phyloP scores from a whole-genome alignment of 2,113 vertebrate species.

The Centropus unirufus region DNA sequence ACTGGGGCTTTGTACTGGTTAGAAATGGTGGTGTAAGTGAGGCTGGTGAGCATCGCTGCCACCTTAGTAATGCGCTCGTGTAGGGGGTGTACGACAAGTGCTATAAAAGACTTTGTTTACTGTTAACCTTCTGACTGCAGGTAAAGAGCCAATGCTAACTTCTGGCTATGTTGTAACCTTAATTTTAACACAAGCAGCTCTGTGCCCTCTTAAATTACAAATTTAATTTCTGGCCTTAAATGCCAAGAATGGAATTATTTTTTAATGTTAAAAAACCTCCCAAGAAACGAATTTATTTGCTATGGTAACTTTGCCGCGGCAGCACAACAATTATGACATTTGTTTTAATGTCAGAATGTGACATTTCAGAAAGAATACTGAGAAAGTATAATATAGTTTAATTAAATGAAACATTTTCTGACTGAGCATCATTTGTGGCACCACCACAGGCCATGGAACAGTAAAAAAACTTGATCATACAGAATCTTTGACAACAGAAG shows the following conservation, averaged over 20 bases:
- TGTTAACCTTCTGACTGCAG: background rate
- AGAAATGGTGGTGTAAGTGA: background rate
- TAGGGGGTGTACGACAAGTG: background rate
- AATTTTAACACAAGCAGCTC: background rate
- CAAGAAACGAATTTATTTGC: background rate
- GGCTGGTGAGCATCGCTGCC: background rate
- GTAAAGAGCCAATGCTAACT: background rate
- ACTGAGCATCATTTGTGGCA: background rate
- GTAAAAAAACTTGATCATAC: background rate
- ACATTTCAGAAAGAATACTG: conserved; percentile 22
- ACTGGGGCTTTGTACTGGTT: background rate
- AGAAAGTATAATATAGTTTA: background rate
- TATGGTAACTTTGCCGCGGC: background rate
- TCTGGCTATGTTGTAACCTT: background rate
- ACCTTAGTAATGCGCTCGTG: background rate
- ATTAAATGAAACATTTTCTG: background rate
- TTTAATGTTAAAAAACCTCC: background rate
- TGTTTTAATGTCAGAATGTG: conserved; percentile 32
- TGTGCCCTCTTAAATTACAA: background rate
- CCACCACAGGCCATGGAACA: background rate
- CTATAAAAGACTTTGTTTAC: background rate
- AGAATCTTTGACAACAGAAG: background rate
- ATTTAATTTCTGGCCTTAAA: background rate
- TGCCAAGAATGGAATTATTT: background rate
- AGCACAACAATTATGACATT: background rate